phyloP scores from a whole-genome alignment of 1,140 invertebrate genomes.

The Drosophila bocki region DNA sequence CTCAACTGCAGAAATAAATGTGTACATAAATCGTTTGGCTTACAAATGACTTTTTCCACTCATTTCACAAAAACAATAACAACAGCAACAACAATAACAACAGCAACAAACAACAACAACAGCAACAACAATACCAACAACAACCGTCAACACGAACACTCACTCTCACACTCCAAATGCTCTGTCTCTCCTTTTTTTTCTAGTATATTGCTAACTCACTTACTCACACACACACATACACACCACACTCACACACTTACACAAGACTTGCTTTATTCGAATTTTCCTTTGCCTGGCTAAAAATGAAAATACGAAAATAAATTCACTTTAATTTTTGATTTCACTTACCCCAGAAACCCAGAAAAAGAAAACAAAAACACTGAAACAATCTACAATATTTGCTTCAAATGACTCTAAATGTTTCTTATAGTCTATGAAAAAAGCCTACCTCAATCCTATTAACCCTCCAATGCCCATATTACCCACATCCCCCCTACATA shows the following conservation, averaged over 20 bases:
- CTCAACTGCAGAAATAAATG: slow-evolving; percentile 80
- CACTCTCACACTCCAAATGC: slow-evolving; percentile 46
- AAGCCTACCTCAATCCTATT: not conserved
- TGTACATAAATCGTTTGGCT: slow-evolving; percentile 81
- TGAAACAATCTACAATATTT: slow-evolving; percentile 28
- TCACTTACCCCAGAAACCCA: slow-evolving; percentile 35
- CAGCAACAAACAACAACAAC: slow-evolving; percentile 25
- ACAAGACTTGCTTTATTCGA: slow-evolving; percentile 62
- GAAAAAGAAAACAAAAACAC: slow-evolving; percentile 22
- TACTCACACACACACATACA: slow-evolving; percentile 28
- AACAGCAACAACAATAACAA: slow-evolving; percentile 17
- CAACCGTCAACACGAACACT: slow-evolving; percentile 48
- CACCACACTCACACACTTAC: slow-evolving; percentile 5
- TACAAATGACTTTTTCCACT: slow-evolving; percentile 81
- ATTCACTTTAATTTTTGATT: slow-evolving; percentile 87
- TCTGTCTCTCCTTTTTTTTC: slow-evolving; percentile 54
- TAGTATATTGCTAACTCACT: slow-evolving; percentile 52
- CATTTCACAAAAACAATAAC: slow-evolving; percentile 75
- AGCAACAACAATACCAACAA: slow-evolving; percentile 39
- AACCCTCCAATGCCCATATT: not conserved
- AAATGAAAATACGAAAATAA: slow-evolving; percentile 46
- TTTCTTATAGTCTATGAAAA: slow-evolving; percentile 29
- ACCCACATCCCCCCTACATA: not conserved
- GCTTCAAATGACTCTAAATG: slow-evolving; percentile 42
- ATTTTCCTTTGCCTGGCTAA: slow-evolving; percentile 61